Evolutionary conservation across 1,140 invertebrate species (phyloP), one percentile per base, ranked within the genome.

Genomic region (Mesaphorura yosii): DNA sequence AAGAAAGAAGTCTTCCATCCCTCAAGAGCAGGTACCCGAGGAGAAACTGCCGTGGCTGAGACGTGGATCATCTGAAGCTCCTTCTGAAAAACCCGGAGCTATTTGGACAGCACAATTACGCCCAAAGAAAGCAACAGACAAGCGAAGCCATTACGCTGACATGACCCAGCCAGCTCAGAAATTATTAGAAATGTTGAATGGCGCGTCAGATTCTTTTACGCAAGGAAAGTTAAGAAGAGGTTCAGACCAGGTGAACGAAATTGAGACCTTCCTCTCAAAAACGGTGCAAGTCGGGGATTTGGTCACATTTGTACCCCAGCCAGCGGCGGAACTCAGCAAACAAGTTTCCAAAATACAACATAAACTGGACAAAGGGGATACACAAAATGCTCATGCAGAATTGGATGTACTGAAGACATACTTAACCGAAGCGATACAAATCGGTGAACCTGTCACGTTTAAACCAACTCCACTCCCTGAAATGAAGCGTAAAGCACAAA

Each of bases 51-150:
- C n/a, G 3, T 5, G n/a, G 14, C 1, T 31, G 17, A 10, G 22
- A 46, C 6, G 17, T 55, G 6, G 49, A 49, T 34, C 25, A 27
- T 15, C 14, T 19, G 1, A 55, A 46, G 23, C 25, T 10, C 6
- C 25, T 17, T 26, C 7, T 10, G 39, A 41, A 10, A 41, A 41
- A 48, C 25, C 23, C 17, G 46, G 12, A 29, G 22, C 23, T n/a
- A 48, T 31, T 15, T 12, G 22, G 22, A n/a, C 46, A 7, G 28
- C 62, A 39, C 62, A 67, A 28, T 53, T 15, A 48, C 12, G n/a
- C n/a, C n/a, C n/a, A n/a, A 28, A 6, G 26, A 7, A 29, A 48
- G 37, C 14, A 19, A 4, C 14, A 31, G 7, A 12, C 6, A 23
- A 27, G 19, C 20, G 46, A 48, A 31, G 23, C 25, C 12, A n/a